These are phyloP conservation scores for Pyrocoelia pectoralis DNA, from an alignment of 2,888 invertebrate species.

Conservation along the genomic window DNA sequence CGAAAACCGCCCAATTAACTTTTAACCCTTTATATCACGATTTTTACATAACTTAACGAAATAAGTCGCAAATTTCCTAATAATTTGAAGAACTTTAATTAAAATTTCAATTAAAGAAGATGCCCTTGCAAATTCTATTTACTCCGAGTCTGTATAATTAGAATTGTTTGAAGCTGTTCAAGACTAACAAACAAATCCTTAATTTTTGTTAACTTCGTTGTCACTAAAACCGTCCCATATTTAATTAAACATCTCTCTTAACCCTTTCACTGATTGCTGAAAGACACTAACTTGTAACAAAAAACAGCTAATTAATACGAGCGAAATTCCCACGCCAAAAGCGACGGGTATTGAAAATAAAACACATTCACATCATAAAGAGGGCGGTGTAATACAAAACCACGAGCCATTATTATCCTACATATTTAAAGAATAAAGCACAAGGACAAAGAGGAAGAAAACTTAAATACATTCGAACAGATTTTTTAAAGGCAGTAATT, in stretches of 20 bases:
- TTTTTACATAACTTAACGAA: neutral
- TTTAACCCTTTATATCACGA: neutral
- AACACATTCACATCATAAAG: constrained; percentile 19
- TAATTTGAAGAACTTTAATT: constrained; percentile 9
- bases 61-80: neutral
- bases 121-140: neutral
- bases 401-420: constrained; percentile 22
- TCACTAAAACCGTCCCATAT: too few relatives aligned
- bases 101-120: constrained; percentile 10
- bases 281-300: constrained; percentile 9
- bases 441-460: constrained; percentile 32
- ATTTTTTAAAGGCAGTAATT: constrained; percentile 23
- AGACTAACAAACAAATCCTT: neutral
- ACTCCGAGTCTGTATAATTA: neutral
- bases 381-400: constrained; percentile 32
- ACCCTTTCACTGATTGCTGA: neutral
- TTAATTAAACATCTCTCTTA: neutral
- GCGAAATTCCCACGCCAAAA: constrained; percentile 21
- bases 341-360: constrained; percentile 11
- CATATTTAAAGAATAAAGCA: constrained; percentile 18
- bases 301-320: constrained; percentile 6
- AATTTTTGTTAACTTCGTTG: neutral
- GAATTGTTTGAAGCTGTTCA: neutral
- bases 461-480: constrained; percentile 22
- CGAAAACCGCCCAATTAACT: neutral